Percentiles rank a stretch among this genome's conserved stretches.
Evolutionary conservation across 2,113 vertebrate genomes (phyloP).

Genomic region (Brienomyrus brachyistius): DNA sequence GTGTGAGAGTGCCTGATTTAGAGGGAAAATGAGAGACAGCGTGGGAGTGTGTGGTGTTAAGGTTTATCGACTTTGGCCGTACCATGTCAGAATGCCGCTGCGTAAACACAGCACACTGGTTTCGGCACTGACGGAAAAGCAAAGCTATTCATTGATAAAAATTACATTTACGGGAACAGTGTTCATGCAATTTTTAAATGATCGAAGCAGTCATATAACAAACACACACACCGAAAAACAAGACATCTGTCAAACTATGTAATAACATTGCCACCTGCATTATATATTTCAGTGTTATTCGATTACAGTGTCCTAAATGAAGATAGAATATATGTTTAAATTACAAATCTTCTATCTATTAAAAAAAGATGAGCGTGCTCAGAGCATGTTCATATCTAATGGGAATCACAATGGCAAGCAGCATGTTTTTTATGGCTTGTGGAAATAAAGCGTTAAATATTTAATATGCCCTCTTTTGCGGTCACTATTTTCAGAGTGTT

Average conservation of each 20-base stretch:
- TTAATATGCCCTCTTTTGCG: not conserved
- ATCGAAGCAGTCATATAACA: not conserved
- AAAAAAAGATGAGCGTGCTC: not conserved
- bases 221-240: not conserved
- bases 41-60: not conserved
- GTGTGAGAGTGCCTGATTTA: not conserved
- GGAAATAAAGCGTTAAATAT: not conserved
- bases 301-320: not conserved
- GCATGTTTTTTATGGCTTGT: not conserved
- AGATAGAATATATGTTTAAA: constrained; percentile 4
- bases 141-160: not conserved
- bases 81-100: not conserved
- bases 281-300: not conserved
- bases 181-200: not conserved
- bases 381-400: not conserved
- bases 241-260: not conserved
- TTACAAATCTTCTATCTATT: constrained; percentile 5
- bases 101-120: not conserved
- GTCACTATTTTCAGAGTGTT: not conserved
- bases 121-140: not conserved
- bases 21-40: not conserved
- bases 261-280: not conserved
- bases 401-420: not conserved
- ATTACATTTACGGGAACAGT: not conserved
- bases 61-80: not conserved